Evolutionary conservation across 2,113 vertebrate genomes (phyloP), one percentile per base, ranked within the genome.

Genomic region (Tenebrosternarchus preto): DNA sequence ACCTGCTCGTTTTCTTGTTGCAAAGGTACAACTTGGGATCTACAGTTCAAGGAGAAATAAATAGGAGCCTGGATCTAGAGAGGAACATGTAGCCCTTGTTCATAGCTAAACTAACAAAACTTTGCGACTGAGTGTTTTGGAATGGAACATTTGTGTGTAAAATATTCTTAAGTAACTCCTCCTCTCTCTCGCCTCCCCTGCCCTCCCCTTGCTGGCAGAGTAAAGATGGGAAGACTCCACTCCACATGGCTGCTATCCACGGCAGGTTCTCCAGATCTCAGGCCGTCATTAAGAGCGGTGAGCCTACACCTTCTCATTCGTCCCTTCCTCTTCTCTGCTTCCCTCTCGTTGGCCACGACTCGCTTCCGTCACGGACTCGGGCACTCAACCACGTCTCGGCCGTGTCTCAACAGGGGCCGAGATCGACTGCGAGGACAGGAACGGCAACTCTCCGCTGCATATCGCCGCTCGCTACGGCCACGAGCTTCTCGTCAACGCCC

Each of bases 201-300:
- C 24, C 7, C 29, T 6, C 20, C 33, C 2, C 25, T 5, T 46
- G 77, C 43, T 50, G 8, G 78, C 91, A 99, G 98, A 98, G 98
- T 92, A 99, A 97, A 94, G 98, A 99, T 88, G 97, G 97, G 11
- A 99, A 99, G 90, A 99, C 97, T 66, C 97, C 98, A 57, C 93
- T 99, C 78, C 98, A 99, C 86, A 99, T 99, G 97, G 98, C 98
- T 5, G 97, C 98, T 0, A 97, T 99, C 86, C 98, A 99, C 43
- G 98, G 98, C 85, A 94, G 97, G 91, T 99, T 99, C 92, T 98
- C 97, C 83, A 95, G 97, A 93, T 98, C 98, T 83, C 98, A 99
- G 92, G 97, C 95, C 73, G 96, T 99, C 90, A 99, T 99, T 91
- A 95, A 98, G 83, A 98, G 95, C 84, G 98, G 98, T 99, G 92